Evolutionary conservation across 2,113 vertebrate species (phyloP).

Genomic region (Speoplatyrhinus poulsoni): DNA sequence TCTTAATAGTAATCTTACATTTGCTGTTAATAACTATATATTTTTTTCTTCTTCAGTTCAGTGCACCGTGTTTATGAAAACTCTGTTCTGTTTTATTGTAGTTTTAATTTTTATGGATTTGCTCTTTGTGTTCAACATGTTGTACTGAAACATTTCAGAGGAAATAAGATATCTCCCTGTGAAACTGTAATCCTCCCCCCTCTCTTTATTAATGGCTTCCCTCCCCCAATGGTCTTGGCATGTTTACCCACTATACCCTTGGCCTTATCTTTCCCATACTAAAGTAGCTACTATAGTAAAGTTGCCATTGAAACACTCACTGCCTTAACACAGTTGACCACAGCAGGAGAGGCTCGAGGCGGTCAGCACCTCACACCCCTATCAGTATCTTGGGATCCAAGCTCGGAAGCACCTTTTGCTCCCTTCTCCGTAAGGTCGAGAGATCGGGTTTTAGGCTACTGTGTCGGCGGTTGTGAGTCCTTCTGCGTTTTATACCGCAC

Average conservation of each 20-base stretch:
- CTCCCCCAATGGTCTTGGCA: conserved; percentile 22
- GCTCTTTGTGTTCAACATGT: conserved; percentile 78
- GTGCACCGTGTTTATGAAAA: conserved; percentile 69
- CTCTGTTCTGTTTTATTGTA: conserved; percentile 60
- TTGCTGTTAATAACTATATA: conserved; percentile 60
- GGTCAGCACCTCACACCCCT: conserved; percentile 36
- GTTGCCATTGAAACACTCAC: conserved; percentile 74
- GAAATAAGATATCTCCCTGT: conserved; percentile 45
- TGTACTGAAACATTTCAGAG: conserved; percentile 80
- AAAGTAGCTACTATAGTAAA: conserved; percentile 67
- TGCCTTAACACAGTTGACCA: conserved; percentile 78
- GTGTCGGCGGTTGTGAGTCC: neutral
- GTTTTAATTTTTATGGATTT: conserved; percentile 64
- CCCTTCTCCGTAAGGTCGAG: neutral
- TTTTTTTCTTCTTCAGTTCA: conserved; percentile 61
- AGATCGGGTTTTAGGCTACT: too few relatives aligned
- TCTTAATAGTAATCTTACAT: conserved; percentile 71
- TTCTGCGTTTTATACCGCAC: conserved; percentile 26
- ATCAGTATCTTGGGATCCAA: conserved; percentile 6
- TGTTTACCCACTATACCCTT: conserved; percentile 52
- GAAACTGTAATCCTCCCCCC: neutral
- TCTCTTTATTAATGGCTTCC: conserved; percentile 6
- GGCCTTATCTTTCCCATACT: conserved; percentile 63
- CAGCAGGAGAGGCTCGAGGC: conserved; percentile 54
- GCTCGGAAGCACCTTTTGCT: conserved; percentile 38